Percentiles rank a stretch among this genome's conserved stretches.
phyloP scores from a whole-genome alignment of 2,113 vertebrate genomes.

The Anguilla rostrata region DNA sequence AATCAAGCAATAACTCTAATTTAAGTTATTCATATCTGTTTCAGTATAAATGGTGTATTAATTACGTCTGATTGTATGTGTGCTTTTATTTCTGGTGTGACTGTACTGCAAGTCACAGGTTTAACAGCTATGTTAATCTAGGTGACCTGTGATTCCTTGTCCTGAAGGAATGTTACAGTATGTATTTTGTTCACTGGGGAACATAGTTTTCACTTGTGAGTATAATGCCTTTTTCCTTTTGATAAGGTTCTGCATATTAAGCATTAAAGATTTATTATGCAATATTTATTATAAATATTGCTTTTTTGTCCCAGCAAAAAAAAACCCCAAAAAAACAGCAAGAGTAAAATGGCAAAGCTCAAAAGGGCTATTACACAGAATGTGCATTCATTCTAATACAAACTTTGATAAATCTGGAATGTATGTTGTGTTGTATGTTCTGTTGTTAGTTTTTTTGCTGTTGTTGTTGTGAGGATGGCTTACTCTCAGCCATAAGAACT shows the following conservation, averaged over 20 bases:
- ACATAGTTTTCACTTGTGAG: neutral
- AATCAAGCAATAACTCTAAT: conserved; percentile 17
- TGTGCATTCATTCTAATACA: neutral
- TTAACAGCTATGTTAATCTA: neutral
- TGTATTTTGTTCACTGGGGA: neutral
- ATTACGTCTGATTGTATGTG: neutral
- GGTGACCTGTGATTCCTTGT: neutral
- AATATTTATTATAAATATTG: neutral
- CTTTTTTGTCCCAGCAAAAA: no score
- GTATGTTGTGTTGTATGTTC: neutral
- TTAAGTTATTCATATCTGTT: conserved; percentile 3
- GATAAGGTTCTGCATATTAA: no score
- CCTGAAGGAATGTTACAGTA: neutral
- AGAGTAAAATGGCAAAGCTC: neutral
- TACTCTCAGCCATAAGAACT: neutral
- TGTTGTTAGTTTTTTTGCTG: neutral
- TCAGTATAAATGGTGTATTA: conserved; percentile 21
- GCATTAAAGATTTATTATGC: no score
- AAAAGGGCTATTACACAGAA: neutral
- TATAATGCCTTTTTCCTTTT: neutral
- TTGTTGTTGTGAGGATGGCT: neutral
- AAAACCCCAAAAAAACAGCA: no score
- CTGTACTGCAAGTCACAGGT: neutral
- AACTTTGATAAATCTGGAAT: neutral
- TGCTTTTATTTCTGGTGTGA: neutral